These are phyloP conservation scores for Neocloeon triangulifer DNA, from an alignment of 1,140 invertebrate species.

Conservation along the genomic window DNA sequence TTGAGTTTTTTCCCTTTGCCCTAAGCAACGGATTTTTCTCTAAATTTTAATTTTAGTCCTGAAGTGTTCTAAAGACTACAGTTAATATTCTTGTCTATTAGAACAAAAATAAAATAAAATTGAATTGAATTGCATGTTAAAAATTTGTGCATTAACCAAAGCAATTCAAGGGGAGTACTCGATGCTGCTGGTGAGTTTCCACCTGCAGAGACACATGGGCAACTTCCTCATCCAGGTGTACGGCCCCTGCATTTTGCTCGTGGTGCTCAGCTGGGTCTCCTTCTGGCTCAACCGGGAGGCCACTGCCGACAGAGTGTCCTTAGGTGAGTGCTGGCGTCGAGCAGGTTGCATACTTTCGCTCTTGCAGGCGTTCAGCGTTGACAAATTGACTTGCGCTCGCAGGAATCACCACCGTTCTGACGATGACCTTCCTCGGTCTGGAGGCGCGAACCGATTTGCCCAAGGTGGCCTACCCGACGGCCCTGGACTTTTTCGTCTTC, in stretches of 20 bases:
- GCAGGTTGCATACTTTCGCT: too few species aligned
- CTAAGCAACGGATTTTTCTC: too few species aligned
- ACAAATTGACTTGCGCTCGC: slow-evolving; percentile 7
- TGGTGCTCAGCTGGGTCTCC: slow-evolving; percentile 73
- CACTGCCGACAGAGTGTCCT: slow-evolving; percentile 60
- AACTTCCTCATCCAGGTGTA: slow-evolving; percentile 80
- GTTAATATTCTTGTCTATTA: too few species aligned
- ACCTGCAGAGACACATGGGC: slow-evolving; percentile 62
- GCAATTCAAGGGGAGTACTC: slow-evolving; percentile 40
- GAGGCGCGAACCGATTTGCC: slow-evolving; percentile 68
- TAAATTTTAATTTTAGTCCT: too few species aligned
- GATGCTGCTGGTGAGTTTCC: slow-evolving; percentile 58
- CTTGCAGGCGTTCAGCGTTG: too few species aligned
- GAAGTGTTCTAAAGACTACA: too few species aligned
- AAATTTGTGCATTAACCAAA: too few species aligned
- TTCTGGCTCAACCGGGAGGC: slow-evolving; percentile 82
- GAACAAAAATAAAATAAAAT: too few species aligned
- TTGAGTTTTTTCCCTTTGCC: too few species aligned
- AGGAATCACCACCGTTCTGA: slow-evolving; percentile 70
- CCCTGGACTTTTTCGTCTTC: slow-evolving; percentile 69
- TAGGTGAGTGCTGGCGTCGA: too few species aligned
- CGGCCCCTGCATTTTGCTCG: slow-evolving; percentile 63
- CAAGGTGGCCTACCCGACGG: slow-evolving; percentile 69
- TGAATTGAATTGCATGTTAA: too few species aligned
- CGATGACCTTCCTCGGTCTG: slow-evolving; percentile 70